Conservation (phyloP, 1,140 invertebrate genomes). For the Tachypleus tridentatus region DNA sequence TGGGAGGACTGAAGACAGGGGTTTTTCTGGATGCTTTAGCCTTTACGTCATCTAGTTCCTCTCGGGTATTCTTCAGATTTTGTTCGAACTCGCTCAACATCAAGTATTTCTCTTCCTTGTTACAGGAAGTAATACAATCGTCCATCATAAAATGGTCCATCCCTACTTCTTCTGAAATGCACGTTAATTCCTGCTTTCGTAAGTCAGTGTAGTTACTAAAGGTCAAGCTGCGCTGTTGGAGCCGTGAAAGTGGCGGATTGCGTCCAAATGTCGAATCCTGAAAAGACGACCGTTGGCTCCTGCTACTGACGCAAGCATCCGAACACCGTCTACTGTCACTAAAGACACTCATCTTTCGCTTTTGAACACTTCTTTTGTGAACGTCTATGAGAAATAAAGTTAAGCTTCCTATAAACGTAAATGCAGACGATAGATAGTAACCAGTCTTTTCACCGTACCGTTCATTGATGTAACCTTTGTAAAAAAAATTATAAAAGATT, state of each 20-base stretch:
- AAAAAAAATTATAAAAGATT: background rate
- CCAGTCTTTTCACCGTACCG: constrained; percentile 54
- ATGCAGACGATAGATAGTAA: constrained; percentile 66
- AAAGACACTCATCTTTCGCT: constrained; percentile 15
- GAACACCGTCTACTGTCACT: background rate
- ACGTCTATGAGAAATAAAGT: constrained; percentile 66
- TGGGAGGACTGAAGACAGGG: too few species aligned
- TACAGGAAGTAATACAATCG: constrained; percentile 76
- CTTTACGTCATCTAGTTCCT: background rate
- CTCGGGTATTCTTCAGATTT: constrained; percentile 44
- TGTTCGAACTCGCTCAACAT: constrained; percentile 79
- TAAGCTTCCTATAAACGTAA: constrained; percentile 58
- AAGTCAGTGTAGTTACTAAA: constrained; percentile 38
- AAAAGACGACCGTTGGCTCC: background rate
- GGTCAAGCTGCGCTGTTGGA: constrained; percentile 35
- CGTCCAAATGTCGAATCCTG: constrained; percentile 6
- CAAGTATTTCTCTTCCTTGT: constrained; percentile 64
- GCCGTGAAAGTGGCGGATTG: constrained; percentile 27
- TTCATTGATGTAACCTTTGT: constrained; percentile 58
- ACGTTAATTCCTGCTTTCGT: constrained; percentile 51
- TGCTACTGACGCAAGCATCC: background rate
- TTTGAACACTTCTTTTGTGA: constrained; percentile 49
- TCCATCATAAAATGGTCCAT: constrained; percentile 25
- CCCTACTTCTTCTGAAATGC: constrained; percentile 53
- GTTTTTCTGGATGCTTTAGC: too few species aligned